phyloP scores from a whole-genome alignment of 92 coral and sea anemone species.

The Phenganax marumi region DNA sequence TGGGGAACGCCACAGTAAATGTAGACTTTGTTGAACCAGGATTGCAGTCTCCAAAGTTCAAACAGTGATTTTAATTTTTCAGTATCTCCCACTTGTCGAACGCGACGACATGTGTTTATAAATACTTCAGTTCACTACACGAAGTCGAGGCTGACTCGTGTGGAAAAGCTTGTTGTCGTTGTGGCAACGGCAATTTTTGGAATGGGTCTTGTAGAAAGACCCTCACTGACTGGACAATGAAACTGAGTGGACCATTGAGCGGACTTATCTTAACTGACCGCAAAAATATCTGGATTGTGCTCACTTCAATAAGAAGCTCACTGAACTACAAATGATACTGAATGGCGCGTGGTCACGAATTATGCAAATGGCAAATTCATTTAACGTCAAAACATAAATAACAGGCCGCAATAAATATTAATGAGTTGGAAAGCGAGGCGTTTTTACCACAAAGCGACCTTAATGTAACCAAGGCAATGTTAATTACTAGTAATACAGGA shows the following conservation, averaged over 20 bases:
- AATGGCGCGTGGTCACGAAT: neutral
- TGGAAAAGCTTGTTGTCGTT: slow-evolving; percentile 47
- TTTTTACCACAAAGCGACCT: slow-evolving; percentile 1
- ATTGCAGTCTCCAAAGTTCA: too few species aligned
- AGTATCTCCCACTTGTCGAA: neutral
- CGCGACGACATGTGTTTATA: neutral
- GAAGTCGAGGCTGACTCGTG: slow-evolving; percentile 37
- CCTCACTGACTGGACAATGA: neutral
- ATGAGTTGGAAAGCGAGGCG: slow-evolving; percentile 17
- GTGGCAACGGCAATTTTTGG: slow-evolving; percentile 44
- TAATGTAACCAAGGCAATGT: neutral
- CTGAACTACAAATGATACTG: neutral
- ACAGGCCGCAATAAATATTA: slow-evolving; percentile 23
- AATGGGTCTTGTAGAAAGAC: slow-evolving; percentile 37
- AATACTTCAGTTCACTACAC: neutral
- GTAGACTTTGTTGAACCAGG: too few species aligned
- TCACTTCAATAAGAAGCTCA: neutral
- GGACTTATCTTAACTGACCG: neutral
- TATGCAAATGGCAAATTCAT: neutral
- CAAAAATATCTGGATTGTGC: neutral
- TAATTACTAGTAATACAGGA: slow-evolving; percentile 13
- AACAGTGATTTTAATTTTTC: neutral
- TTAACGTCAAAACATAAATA: slow-evolving; percentile 26
- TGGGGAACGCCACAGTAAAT: too few species aligned
- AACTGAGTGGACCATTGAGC: too few species aligned